These are phyloP conservation scores for Hemicrepidius hirtus DNA, from an alignment of 2,888 invertebrate species.

Conservation along the genomic window DNA sequence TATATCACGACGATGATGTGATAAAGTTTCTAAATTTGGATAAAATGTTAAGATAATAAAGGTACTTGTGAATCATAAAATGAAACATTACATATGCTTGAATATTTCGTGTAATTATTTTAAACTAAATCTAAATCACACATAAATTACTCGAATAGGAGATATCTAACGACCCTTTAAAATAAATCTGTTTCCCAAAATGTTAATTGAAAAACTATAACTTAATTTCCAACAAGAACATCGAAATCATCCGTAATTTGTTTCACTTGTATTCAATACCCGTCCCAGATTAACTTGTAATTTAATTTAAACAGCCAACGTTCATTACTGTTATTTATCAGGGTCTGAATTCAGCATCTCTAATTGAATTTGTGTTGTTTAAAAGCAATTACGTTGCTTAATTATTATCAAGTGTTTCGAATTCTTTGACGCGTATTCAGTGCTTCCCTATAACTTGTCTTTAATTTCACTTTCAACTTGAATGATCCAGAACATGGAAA, in stretches of 20 bases:
- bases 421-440: not conserved
- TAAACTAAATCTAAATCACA: too few relatives aligned
- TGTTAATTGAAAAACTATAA: slow-evolving; percentile 16
- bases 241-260: slow-evolving; percentile 28
- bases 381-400: slow-evolving; percentile 32
- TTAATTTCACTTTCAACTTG: not conserved
- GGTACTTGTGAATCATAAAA: too few relatives aligned
- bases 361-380: slow-evolving; percentile 35
- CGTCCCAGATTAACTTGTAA: slow-evolving; percentile 39
- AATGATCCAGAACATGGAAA: not conserved
- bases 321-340: slow-evolving; percentile 38
- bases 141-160: too few relatives aligned
- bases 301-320: slow-evolving; percentile 37
- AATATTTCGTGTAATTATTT: too few relatives aligned
- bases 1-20: not conserved
- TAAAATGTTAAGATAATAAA: too few relatives aligned
- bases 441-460: not conserved
- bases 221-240: slow-evolving; percentile 4
- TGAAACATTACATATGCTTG: too few relatives aligned
- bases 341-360: slow-evolving; percentile 24
- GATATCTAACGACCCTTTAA: too few relatives aligned
- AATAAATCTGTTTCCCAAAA: not conserved
- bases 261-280: slow-evolving; percentile 37
- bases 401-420: slow-evolving; percentile 29
- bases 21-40: too few relatives aligned